Evolutionary conservation across 1,140 invertebrate species (phyloP).

Genomic region (Caerostris darwini): DNA sequence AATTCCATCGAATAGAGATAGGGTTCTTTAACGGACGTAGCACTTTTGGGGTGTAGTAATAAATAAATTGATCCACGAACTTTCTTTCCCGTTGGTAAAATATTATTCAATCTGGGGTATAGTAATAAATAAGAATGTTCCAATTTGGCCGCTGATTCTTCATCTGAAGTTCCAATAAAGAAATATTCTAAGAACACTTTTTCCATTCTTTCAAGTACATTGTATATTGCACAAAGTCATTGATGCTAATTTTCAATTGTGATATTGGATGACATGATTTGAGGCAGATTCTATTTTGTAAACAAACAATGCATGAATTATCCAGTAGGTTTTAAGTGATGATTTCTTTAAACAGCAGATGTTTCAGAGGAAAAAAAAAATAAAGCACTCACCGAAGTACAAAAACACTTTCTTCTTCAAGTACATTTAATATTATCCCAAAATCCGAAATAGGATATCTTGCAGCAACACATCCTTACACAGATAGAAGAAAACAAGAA

Average conservation of each 20-base stretch:
- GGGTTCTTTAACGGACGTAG: background rate
- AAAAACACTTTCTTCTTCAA: background rate
- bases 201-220: background rate
- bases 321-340: background rate
- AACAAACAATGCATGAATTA: background rate
- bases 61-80: too few species aligned
- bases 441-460: background rate
- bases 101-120: too few species aligned
- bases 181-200: background rate
- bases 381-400: background rate
- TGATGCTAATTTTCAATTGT: background rate
- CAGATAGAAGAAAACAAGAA: background rate
- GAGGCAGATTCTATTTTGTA: too few species aligned
- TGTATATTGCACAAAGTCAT: background rate
- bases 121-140: too few species aligned
- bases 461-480: background rate
- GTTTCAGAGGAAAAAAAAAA: background rate
- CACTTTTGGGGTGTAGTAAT: background rate
- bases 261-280: background rate
- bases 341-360: background rate
- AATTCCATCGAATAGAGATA: constrained; percentile 29
- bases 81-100: too few species aligned
- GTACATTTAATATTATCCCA: background rate
- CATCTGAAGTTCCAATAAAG: background rate
- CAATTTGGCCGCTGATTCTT: background rate